Percentiles rank a stretch among this genome's conserved stretches.
phyloP scores from a whole-genome alignment of 2,888 invertebrate genomes.

The Mellilla xanthometata region DNA sequence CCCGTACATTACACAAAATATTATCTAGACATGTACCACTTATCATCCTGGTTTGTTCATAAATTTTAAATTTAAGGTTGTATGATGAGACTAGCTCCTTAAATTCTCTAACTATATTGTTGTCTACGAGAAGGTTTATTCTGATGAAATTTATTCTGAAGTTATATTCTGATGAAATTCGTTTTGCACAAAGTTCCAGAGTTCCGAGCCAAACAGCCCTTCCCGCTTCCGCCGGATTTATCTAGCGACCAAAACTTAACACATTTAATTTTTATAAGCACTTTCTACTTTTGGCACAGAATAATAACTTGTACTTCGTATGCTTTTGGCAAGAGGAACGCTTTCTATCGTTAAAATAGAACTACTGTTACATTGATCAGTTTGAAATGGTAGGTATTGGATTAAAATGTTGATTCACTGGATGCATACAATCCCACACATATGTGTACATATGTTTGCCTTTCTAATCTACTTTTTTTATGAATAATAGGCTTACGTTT shows the following conservation, averaged over 20 bases:
- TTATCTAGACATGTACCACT: not conserved
- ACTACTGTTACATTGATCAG: no score
- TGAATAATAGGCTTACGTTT: no score
- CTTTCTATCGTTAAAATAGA: no score
- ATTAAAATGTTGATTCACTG: no score
- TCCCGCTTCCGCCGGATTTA: not conserved
- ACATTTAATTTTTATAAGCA: not conserved
- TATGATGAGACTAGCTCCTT: not conserved
- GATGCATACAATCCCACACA: no score
- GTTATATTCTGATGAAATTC: no score
- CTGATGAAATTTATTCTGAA: no score
- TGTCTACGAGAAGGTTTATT: not conserved
- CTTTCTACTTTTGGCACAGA: slow-evolving; percentile 5
- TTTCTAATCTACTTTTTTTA: no score
- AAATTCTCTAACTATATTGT: not conserved
- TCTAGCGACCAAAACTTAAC: not conserved
- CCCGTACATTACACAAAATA: not conserved
- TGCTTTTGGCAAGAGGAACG: not conserved
- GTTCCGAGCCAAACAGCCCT: not conserved
- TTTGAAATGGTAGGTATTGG: no score
- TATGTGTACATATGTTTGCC: no score
- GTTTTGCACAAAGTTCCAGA: not conserved
- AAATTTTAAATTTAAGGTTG: not conserved
- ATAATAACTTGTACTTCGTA: no score
- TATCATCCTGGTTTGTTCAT: not conserved